Evolutionary conservation across 2,888 invertebrate species (phyloP).

Genomic region (Julus scanicus): DNA sequence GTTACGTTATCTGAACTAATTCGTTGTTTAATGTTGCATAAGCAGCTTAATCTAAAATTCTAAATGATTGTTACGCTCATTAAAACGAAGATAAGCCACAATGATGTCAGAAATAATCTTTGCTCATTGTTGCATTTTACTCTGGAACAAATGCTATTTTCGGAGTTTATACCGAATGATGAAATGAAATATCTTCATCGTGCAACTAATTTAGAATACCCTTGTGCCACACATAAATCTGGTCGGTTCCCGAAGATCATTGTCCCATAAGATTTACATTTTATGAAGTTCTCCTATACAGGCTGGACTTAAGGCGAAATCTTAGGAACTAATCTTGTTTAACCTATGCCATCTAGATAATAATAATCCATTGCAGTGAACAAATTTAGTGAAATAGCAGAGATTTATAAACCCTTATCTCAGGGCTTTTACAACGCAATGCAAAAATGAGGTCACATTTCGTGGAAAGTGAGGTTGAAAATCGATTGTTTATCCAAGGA

Average conservation of each 20-base stretch:
- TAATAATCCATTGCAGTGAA: not conserved
- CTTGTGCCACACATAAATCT: not conserved
- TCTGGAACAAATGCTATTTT: not conserved
- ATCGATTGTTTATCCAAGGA: not conserved
- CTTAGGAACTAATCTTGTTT: not conserved
- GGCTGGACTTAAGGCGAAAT: not conserved
- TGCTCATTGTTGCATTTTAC: not conserved
- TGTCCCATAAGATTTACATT: not conserved
- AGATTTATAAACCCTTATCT: constrained; percentile 1
- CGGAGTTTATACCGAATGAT: not conserved
- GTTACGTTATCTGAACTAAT: not conserved
- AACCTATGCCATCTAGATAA: not conserved
- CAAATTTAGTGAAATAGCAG: not conserved
- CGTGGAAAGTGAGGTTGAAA: not conserved
- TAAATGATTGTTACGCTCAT: too few relatives aligned
- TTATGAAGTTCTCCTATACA: not conserved
- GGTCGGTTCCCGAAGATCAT: not conserved
- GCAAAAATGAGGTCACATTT: not conserved
- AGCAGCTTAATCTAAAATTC: not conserved
- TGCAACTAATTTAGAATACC: not conserved
- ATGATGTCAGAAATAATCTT: not conserved
- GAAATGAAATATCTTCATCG: not conserved
- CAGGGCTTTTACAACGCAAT: not conserved
- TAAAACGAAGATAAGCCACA: not conserved
- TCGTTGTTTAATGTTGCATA: not conserved